These are phyloP conservation scores for Hippopotamus amphibius DNA, from an alignment of 2,113 vertebrate genomes.

Conservation along the genomic window DNA sequence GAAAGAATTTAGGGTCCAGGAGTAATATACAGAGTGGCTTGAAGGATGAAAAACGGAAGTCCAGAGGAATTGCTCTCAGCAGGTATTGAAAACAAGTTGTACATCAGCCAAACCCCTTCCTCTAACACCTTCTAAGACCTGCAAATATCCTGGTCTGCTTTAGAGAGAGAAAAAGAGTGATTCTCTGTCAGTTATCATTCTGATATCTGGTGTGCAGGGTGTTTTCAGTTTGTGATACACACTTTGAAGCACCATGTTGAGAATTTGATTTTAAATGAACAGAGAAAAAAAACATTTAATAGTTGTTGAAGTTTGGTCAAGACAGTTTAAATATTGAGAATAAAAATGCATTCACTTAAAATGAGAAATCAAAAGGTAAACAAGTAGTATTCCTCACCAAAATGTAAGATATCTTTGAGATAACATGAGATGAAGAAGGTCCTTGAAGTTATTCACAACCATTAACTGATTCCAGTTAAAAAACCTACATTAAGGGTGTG, in stretches of 20 bases:
- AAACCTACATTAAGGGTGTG: background rate
- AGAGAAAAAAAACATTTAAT: background rate
- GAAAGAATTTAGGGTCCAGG: no score
- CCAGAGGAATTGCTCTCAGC: background rate
- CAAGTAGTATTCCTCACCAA: background rate
- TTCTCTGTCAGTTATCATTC: background rate
- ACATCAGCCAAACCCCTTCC: background rate
- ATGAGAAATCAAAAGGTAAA: background rate
- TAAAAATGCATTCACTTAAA: background rate
- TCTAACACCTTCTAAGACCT: background rate
- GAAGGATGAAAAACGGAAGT: background rate
- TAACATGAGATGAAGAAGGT: background rate
- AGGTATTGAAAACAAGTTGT: background rate
- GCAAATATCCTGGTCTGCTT: background rate
- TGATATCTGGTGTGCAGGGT: background rate
- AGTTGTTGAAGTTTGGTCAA: background rate
- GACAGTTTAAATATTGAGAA: background rate
- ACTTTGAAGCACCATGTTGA: background rate
- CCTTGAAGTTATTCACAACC: background rate
- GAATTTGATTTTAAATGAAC: background rate
- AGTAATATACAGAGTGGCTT: background rate
- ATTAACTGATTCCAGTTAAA: background rate
- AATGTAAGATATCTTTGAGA: background rate
- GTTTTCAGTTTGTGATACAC: background rate
- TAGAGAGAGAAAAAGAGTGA: background rate